Evolutionary conservation across 2,797 vertebrate species (phyloP), one percentile per base, ranked within the genome.

Genomic region (Alectoris magna): DNA sequence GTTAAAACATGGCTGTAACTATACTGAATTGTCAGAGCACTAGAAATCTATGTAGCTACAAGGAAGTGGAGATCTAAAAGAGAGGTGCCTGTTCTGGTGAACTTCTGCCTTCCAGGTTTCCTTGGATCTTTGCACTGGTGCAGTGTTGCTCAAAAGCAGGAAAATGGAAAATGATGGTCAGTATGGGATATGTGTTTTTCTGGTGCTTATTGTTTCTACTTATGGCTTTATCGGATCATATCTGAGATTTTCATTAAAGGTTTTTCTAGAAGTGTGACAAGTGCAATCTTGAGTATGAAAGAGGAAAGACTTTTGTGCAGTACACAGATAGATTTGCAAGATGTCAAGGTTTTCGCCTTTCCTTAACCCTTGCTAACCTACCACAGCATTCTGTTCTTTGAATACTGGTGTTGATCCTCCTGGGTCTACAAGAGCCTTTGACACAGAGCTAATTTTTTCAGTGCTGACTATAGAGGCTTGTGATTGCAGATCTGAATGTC

Each of bases 401-500:
- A 86, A 34, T 21, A 18, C n/a, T 59, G 11, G 0, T 73, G 63
- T 10, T n/a, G 62, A 51, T 79, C 62, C 62, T 79, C 77, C 56
- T 84, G 75, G 88, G 71, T 51, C 91, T 96, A 3, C 79, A 21
- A 87, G 64, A 85, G 91, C 44, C 86, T 92, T 85, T 93, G 94
- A 93, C 77, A 79, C 73, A 56, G 48, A 93, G 90, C 49, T 82
- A 1, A 55, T 86, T 93, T 92, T 87, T 93, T 13, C 90, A 62
- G 80, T 2, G 0, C 78, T 55, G 93, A 64, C 88, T 93, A 23
- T 34, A 90, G 93, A 68, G 58, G 85, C 83, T 90, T 93, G 53
- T 93, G 88, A 68, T 51, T 88, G 79, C 85, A 91, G 90, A 77
- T 71, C 81, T 87, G 88, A 96, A 93, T 96, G 95, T 94, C 95